These are phyloP conservation scores for Enteromius viviparus DNA, from an alignment of 2,797 vertebrate genomes.

Conservation along the genomic window DNA sequence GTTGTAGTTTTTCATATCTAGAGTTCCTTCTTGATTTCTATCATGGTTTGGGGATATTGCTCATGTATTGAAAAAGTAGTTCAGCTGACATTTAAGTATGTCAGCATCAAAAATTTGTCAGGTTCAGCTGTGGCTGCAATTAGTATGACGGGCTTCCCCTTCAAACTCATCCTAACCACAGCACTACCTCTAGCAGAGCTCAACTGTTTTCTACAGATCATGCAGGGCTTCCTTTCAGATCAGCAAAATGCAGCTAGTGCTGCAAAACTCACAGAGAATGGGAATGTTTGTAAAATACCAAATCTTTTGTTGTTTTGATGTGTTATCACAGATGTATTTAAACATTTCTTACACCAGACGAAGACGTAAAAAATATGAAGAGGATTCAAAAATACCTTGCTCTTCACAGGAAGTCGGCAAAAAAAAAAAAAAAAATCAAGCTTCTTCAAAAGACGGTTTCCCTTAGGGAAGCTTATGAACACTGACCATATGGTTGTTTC, in stretches of 20 bases:
- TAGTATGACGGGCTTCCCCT: slow-evolving; percentile 29
- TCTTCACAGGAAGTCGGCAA: slow-evolving; percentile 2
- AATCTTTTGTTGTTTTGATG: not conserved
- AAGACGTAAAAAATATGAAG: not conserved
- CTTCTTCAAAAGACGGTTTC: not conserved
- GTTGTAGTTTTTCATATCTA: not conserved
- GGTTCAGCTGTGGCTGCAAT: not conserved
- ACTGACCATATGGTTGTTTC: slow-evolving; percentile 39
- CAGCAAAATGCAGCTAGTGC: slow-evolving; percentile 1
- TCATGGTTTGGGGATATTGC: slow-evolving; percentile 24
- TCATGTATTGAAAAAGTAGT: slow-evolving; percentile 29
- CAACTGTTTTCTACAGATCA: not conserved
- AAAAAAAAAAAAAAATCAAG: not conserved
- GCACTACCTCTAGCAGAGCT: slow-evolving; percentile 2
- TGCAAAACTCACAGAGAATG: slow-evolving; percentile 12
- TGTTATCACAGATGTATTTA: not conserved
- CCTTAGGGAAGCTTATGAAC: slow-evolving; percentile 27
- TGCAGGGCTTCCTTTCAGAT: slow-evolving; percentile 28
- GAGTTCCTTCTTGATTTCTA: not conserved
- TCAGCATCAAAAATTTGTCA: slow-evolving; percentile 36
- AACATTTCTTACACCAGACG: not conserved
- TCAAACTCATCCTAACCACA: slow-evolving; percentile 29
- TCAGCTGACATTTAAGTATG: slow-evolving; percentile 31
- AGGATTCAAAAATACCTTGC: not conserved
- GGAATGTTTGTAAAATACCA: slow-evolving; percentile 24